Conservation (phyloP, 1,140 invertebrate genomes). For the Coenobita brevimanus region DNA sequence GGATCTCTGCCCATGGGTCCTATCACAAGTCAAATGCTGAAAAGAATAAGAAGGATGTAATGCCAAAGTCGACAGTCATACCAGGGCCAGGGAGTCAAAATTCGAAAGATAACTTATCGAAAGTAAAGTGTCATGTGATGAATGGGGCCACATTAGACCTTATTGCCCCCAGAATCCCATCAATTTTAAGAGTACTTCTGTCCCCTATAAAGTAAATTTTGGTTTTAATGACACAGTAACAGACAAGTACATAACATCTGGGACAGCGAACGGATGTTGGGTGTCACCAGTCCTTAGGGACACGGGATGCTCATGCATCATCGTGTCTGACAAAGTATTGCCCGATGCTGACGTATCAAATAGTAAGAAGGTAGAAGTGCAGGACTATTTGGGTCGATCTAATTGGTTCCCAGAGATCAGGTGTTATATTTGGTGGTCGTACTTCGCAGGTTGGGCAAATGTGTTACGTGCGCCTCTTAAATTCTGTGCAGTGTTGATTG, state of each 20-base stretch:
- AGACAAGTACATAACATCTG: not conserved
- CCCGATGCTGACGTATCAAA: no score
- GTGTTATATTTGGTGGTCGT: slow-evolving; percentile 17
- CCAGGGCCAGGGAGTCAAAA: not conserved
- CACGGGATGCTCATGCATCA: slow-evolving; percentile 34
- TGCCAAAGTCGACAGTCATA: not conserved
- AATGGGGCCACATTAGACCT: not conserved
- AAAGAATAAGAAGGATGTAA: not conserved
- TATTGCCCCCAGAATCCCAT: not conserved
- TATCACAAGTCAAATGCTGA: not conserved
- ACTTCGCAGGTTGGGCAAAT: slow-evolving; percentile 37
- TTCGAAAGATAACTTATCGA: not conserved
- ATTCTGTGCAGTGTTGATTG: slow-evolving; percentile 21
- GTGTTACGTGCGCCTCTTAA: slow-evolving; percentile 25
- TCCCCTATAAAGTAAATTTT: no score
- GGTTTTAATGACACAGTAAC: not conserved
- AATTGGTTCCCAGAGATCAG: slow-evolving; percentile 23
- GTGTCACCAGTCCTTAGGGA: slow-evolving; percentile 33
- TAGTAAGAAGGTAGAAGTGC: no score
- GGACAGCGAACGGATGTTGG: not conserved
- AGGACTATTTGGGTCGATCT: slow-evolving; percentile 29
- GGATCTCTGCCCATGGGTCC: not conserved
- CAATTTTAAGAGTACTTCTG: not conserved
- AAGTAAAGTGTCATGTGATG: slow-evolving; percentile 15
- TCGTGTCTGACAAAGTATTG: slow-evolving; percentile 24